Evolutionary conservation across 2,113 vertebrate species (phyloP).

Genomic region (Desmodus rotundus): DNA sequence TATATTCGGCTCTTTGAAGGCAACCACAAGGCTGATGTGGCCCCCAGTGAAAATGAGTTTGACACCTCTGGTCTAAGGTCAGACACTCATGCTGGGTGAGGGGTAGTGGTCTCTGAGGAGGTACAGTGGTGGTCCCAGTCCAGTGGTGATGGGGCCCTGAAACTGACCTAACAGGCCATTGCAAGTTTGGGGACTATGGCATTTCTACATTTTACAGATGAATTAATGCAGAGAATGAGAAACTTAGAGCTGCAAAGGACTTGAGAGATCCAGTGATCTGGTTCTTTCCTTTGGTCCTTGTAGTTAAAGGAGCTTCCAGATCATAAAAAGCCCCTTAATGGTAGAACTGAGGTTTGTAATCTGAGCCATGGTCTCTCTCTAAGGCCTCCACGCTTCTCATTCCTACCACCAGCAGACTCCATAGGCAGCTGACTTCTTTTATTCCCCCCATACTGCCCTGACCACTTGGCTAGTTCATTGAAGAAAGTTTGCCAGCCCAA

Average conservation of each 20-base stretch:
- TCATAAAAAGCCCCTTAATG: rapidly evolving
- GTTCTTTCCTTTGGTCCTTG: background rate
- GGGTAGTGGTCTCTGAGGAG: background rate
- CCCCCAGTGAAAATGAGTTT: too few species aligned
- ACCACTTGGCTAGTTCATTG: background rate
- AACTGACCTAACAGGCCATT: background rate
- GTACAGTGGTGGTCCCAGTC: background rate
- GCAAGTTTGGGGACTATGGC: background rate
- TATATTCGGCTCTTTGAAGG: too few species aligned
- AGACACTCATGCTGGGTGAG: background rate
- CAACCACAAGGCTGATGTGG: too few species aligned
- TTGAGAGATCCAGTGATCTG: background rate
- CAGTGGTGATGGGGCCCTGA: background rate
- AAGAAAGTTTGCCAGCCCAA: background rate
- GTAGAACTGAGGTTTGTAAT: background rate
- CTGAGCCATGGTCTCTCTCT: too few species aligned
- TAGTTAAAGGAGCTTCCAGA: too few species aligned
- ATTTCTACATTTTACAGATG: background rate
- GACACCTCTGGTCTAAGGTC: background rate
- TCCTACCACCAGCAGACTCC: background rate
- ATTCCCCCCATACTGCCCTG: background rate
- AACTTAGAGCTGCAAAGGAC: background rate
- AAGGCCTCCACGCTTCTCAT: background rate
- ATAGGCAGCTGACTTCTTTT: background rate
- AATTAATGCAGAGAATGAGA: background rate